These are phyloP conservation scores for Agrotis exclamationis DNA, from an alignment of 2,888 invertebrate genomes.

Conservation along the genomic window DNA sequence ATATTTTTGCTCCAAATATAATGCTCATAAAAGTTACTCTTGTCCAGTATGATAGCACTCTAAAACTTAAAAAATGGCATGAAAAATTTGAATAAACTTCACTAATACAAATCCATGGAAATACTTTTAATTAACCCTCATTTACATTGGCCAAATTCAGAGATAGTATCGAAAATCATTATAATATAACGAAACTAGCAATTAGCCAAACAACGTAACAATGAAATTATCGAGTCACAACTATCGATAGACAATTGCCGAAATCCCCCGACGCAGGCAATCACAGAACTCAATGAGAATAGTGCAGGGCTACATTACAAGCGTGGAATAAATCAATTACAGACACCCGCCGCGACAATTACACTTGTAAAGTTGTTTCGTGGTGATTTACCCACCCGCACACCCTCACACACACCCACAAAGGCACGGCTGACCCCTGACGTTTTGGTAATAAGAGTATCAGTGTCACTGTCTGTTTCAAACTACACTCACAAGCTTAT, in stretches of 20 bases:
- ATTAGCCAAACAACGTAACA: slow-evolving; percentile 52
- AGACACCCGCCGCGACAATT: slow-evolving; percentile 83
- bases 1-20: slow-evolving; percentile 19
- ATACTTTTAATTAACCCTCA: no score
- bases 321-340: slow-evolving; percentile 86
- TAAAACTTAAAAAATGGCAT: not conserved
- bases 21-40: not conserved
- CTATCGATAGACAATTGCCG: slow-evolving; percentile 54
- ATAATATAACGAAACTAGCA: slow-evolving; percentile 23
- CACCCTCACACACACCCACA: slow-evolving; percentile 67
- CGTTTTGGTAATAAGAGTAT: slow-evolving; percentile 81
- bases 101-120: not conserved
- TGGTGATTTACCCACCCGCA: slow-evolving; percentile 78
- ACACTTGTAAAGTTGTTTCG: slow-evolving; percentile 85
- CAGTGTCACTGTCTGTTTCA: slow-evolving; percentile 81
- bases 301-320: slow-evolving; percentile 64
- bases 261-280: slow-evolving; percentile 65
- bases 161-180: no score
- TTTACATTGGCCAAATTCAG: no score
- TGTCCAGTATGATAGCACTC: not conserved
- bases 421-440: slow-evolving; percentile 75
- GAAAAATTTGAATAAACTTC: not conserved
- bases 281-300: slow-evolving; percentile 64
- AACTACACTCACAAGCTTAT: slow-evolving; percentile 84
- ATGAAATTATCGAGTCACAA: slow-evolving; percentile 58